Evolutionary conservation across 2,797 vertebrate species (phyloP).

Genomic region (Spheniscus humboldti): DNA sequence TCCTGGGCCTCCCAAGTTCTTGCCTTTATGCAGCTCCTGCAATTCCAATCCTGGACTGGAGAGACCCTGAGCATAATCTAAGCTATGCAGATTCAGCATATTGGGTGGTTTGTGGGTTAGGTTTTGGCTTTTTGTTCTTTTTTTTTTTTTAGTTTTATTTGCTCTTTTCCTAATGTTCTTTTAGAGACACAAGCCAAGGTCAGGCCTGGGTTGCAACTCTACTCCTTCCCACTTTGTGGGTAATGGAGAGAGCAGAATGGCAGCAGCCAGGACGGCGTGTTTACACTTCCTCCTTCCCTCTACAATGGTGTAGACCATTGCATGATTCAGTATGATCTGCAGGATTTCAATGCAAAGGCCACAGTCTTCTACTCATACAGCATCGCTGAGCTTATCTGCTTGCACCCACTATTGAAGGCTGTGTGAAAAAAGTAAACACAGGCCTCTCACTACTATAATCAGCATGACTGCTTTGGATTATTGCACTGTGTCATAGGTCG

Average conservation of each 20-base stretch:
- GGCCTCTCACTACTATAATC: background rate
- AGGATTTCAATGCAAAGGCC: background rate
- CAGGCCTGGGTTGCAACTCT: background rate
- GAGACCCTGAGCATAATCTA: background rate
- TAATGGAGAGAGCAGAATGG: background rate
- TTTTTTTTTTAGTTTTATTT: background rate
- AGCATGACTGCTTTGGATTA: background rate
- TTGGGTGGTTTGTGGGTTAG: background rate
- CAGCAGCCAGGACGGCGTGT: background rate
- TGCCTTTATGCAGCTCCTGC: background rate
- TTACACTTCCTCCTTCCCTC: background rate
- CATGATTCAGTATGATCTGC: background rate
- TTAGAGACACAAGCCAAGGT: background rate
- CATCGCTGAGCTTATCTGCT: background rate
- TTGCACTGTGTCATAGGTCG: background rate
- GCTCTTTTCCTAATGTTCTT: background rate
- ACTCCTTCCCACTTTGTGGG: background rate
- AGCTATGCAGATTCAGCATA: background rate
- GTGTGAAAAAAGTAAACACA: background rate
- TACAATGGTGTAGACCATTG: background rate
- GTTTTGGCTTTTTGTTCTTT: background rate
- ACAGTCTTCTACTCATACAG: background rate
- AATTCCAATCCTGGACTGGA: background rate
- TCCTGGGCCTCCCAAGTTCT: background rate
- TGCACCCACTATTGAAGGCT: background rate